phyloP scores from a whole-genome alignment of 2,888 invertebrate species.

The Sphaerophoria rueppellii region DNA sequence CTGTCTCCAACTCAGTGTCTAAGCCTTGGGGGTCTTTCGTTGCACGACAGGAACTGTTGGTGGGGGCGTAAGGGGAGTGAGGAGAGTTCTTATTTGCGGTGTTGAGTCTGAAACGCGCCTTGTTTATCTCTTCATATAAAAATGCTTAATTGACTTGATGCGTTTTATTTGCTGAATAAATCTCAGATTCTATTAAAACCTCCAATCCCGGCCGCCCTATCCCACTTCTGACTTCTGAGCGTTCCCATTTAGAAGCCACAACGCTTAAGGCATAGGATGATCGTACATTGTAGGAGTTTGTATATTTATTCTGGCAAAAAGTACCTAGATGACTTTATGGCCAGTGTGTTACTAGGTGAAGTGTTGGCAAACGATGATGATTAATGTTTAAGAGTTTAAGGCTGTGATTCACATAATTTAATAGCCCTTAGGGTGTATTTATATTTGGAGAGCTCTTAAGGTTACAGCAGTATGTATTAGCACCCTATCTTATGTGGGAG shows the following conservation, averaged over 20 bases:
- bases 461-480: not conserved
- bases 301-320: conserved; percentile 5
- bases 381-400: conserved; percentile 43
- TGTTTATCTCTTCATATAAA: conserved; percentile 68
- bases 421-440: conserved; percentile 20
- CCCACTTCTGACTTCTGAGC: not conserved
- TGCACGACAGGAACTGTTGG: not conserved
- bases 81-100: conserved; percentile 9
- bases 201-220: conserved; percentile 2
- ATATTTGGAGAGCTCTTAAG: not conserved
- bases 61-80: no score
- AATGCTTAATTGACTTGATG: conserved; percentile 72
- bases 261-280: not conserved
- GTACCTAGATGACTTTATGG: conserved; percentile 53
- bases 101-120: conserved; percentile 50
- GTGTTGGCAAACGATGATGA: conserved; percentile 51
- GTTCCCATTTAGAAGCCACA: not conserved
- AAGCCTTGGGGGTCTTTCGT: conserved; percentile 10
- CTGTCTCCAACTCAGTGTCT: not conserved
- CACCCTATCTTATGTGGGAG: not conserved
- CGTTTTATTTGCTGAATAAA: conserved; percentile 71
- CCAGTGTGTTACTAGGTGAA: conserved; percentile 53
- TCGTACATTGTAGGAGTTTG: not conserved
- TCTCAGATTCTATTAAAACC: conserved; percentile 51
- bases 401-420: conserved; percentile 55